phyloP scores from a whole-genome alignment of 37 sponge, comb jelly and placozoan species.

The Mnemiopsis leidyi region DNA sequence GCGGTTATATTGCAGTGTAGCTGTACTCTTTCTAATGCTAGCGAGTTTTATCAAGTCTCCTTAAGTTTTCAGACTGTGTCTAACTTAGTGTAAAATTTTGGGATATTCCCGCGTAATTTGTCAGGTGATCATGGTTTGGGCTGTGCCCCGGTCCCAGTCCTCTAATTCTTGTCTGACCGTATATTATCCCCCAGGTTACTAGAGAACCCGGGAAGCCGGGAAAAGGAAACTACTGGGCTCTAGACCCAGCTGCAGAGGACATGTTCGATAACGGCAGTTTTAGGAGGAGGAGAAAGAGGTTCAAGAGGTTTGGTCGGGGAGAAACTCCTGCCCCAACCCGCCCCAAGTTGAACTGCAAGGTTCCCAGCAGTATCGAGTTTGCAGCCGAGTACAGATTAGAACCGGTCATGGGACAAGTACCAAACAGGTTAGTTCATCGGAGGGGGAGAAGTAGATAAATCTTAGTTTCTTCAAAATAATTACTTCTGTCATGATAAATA shows the following conservation, averaged over 20 bases:
- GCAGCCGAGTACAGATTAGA: not conserved
- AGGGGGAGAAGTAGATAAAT: too few species aligned
- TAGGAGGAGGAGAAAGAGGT: slow-evolving; percentile 80
- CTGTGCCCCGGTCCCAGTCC: not conserved
- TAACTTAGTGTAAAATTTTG: too few species aligned
- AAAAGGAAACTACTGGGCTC: slow-evolving; percentile 93
- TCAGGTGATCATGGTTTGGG: not conserved
- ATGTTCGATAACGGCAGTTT: slow-evolving; percentile 93
- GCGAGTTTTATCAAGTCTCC: too few species aligned
- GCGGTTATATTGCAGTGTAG: not conserved
- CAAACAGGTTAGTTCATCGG: not conserved
- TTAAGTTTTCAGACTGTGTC: too few species aligned
- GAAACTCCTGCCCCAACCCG: not conserved
- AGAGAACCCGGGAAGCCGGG: slow-evolving; percentile 72
- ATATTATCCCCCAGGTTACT: not conserved
- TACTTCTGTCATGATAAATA: too few species aligned
- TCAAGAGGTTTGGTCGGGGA: slow-evolving; percentile 66
- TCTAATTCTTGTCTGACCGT: not conserved
- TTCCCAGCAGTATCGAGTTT: not conserved
- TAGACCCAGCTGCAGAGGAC: slow-evolving; percentile 78
- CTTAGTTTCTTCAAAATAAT: too few species aligned
- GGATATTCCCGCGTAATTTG: too few species aligned
- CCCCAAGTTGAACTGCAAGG: not conserved
- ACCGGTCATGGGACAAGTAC: not conserved
- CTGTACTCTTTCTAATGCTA: too few species aligned